Evolutionary conservation across 2,113 vertebrate species (phyloP).

Genomic region (Corythornis vintsioides): DNA sequence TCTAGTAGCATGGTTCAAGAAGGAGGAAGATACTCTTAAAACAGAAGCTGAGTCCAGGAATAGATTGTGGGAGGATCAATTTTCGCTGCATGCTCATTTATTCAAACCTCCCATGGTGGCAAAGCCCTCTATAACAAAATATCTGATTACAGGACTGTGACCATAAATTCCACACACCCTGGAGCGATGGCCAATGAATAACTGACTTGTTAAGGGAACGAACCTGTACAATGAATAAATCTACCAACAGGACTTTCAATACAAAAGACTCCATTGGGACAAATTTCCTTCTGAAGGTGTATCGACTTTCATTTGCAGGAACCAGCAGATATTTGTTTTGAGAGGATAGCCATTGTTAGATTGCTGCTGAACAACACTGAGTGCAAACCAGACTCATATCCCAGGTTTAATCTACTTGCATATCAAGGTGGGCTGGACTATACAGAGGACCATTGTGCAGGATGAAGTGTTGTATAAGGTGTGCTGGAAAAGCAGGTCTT

Average conservation of each 20-base stretch:
- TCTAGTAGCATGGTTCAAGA: not conserved
- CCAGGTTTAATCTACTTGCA: not conserved
- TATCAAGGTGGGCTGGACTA: not conserved
- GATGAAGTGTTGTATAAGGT: not conserved
- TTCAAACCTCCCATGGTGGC: constrained; percentile 29
- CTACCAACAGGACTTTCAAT: constrained; percentile 58
- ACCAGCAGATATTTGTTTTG: constrained; percentile 42
- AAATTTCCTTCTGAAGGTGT: constrained; percentile 57
- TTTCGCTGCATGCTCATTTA: constrained; percentile 64
- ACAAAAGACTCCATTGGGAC: constrained; percentile 39
- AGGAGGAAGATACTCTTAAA: not conserved
- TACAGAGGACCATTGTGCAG: not conserved
- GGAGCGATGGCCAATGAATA: constrained; percentile 62
- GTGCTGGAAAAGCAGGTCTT: not conserved
- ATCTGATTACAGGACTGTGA: constrained; percentile 58
- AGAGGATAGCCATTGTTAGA: constrained; percentile 25
- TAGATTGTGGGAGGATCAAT: constrained; percentile 47
- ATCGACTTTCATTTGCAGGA: constrained; percentile 51
- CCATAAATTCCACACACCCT: constrained; percentile 57
- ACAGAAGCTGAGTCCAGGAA: constrained; percentile 2
- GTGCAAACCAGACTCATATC: not conserved
- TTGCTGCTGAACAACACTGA: not conserved
- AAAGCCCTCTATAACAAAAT: constrained; percentile 56
- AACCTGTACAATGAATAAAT: constrained; percentile 64
- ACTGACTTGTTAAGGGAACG: constrained; percentile 58